A percentile compares a stretch with the other conserved stretches of the same genome.
phyloP scores from a whole-genome alignment of 2,113 vertebrate species.

The Pterophyllum scalare region DNA sequence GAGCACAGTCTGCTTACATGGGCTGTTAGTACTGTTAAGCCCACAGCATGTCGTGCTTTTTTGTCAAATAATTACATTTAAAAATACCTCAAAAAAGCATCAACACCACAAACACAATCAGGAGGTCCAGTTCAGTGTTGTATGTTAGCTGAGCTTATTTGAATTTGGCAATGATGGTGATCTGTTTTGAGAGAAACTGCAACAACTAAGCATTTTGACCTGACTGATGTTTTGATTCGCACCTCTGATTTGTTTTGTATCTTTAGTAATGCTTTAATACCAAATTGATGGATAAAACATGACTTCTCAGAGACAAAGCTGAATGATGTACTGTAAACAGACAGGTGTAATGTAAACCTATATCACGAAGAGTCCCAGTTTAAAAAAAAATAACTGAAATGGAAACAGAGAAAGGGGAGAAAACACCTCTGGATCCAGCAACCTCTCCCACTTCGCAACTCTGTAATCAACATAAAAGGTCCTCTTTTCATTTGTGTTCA shows the following conservation, averaged over 20 bases:
- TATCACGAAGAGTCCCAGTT: neutral
- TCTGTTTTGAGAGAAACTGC: neutral
- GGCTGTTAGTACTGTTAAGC: neutral
- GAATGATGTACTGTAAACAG: neutral
- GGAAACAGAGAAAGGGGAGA: too few species aligned
- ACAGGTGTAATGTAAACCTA: neutral
- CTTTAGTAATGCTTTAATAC: neutral
- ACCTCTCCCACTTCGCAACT: neutral
- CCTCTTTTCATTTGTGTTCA: conserved; percentile 2
- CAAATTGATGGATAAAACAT: neutral
- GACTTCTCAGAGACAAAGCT: neutral
- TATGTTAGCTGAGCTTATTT: neutral
- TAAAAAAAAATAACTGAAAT: too few species aligned
- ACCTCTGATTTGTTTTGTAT: neutral
- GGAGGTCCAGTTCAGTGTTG: neutral
- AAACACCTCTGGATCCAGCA: too few species aligned
- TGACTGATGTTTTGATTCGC: neutral
- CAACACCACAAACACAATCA: neutral
- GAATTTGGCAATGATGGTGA: neutral
- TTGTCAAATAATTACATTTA: neutral
- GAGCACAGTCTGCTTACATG: neutral
- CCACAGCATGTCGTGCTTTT: neutral
- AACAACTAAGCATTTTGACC: neutral
- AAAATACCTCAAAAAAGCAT: neutral
- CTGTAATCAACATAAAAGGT: neutral